Percentiles rank a stretch among this genome's conserved stretches.
Evolutionary conservation across 2,113 vertebrate genomes (phyloP).

Genomic region (Chauna torquata): DNA sequence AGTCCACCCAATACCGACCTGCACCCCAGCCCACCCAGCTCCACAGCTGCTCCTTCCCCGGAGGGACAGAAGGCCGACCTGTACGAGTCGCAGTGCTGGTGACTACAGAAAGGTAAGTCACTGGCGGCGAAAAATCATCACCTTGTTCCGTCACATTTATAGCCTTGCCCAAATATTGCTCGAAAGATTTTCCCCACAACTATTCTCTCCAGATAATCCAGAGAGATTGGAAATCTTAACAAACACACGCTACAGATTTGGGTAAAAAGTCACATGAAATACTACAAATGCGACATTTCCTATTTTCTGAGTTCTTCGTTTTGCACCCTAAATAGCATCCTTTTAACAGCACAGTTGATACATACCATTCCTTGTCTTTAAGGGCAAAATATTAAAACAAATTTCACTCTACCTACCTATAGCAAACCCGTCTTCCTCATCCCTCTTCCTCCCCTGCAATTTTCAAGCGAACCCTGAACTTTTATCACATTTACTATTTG

Average conservation of each 20-base stretch:
- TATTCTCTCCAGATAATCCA: not conserved
- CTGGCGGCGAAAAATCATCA: not conserved
- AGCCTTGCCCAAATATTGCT: not conserved
- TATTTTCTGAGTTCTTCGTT: not conserved
- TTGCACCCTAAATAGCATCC: not conserved
- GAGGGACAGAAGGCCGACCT: not conserved
- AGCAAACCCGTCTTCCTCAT: not conserved
- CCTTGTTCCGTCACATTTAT: not conserved
- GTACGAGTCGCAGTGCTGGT: fast-evolving
- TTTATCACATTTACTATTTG: not conserved
- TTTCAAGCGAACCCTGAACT: not conserved
- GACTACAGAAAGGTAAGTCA: not conserved
- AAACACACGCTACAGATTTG: not conserved
- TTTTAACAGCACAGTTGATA: not conserved
- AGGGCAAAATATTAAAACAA: not conserved
- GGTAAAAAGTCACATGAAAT: not conserved
- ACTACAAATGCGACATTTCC: not conserved
- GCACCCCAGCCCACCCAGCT: not conserved
- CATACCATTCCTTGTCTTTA: not conserved
- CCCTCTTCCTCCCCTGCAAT: not conserved
- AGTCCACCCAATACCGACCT: not conserved
- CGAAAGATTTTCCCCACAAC: not conserved
- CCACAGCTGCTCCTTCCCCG: fast-evolving
- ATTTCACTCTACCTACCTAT: not conserved
- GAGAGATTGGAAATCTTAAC: not conserved